These are phyloP conservation scores for Percopsis omiscomaycus DNA, from an alignment of 2,797 vertebrate species.

Conservation along the genomic window DNA sequence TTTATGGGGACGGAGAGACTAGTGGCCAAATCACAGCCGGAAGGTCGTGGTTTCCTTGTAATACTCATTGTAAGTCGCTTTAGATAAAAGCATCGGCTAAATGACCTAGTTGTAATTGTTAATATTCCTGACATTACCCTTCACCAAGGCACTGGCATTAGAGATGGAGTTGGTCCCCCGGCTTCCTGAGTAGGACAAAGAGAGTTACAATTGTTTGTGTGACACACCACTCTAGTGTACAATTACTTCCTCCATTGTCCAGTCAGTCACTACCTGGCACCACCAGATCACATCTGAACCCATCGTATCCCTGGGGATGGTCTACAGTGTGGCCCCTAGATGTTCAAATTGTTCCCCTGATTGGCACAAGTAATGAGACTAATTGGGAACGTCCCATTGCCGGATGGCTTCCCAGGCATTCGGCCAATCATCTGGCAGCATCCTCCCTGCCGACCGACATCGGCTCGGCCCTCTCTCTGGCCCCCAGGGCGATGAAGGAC, in stretches of 20 bases:
- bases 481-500: constrained; percentile 15
- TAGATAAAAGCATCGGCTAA: too few species aligned
- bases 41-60: too few species aligned
- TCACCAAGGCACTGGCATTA: too few species aligned
- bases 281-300: constrained; percentile 24
- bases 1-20: too few species aligned
- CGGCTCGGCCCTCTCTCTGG: not conserved
- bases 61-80: too few species aligned
- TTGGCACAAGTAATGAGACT: constrained; percentile 46
- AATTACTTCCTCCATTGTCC: constrained; percentile 2
- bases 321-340: constrained; percentile 24
- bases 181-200: too few species aligned
- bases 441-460: constrained; percentile 30
- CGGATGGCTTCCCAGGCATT: constrained; percentile 35
- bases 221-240: not conserved
- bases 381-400: constrained; percentile 47
- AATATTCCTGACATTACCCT: too few species aligned
- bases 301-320: constrained; percentile 12
- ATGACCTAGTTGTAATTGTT: too few species aligned
- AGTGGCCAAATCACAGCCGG: too few species aligned
- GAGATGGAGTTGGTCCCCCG: too few species aligned
- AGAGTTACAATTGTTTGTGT: not conserved
- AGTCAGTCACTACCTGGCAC: constrained; percentile 27
- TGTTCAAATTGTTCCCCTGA: constrained; percentile 47
- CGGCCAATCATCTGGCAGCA: constrained; percentile 27